These are phyloP conservation scores for Hipposideros armiger DNA, from an alignment of 2,113 vertebrate genomes.

Conservation along the genomic window DNA sequence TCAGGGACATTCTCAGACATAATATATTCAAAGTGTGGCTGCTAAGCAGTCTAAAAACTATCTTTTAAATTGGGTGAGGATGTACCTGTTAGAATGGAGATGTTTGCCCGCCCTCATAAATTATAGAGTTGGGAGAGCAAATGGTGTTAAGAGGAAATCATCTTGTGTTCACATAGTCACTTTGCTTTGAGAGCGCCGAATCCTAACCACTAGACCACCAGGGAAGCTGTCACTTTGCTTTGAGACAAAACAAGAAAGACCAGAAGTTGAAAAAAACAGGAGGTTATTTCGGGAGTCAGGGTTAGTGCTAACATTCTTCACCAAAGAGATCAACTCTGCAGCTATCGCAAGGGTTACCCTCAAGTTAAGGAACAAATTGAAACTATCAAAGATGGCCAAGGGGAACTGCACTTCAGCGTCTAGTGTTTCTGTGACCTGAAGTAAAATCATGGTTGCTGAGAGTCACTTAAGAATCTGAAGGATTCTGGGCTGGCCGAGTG, in stretches of 20 bases:
- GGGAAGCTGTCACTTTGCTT: neutral
- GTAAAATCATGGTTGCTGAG: constrained; percentile 18
- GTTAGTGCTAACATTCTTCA: neutral
- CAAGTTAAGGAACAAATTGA: neutral
- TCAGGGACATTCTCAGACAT: neutral
- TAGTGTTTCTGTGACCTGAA: neutral
- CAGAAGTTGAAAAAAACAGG: neutral
- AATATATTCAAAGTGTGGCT: neutral
- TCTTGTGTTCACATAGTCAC: neutral
- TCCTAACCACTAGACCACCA: too few species aligned
- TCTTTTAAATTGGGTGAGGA: neutral
- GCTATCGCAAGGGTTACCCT: neutral
- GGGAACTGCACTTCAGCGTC: neutral
- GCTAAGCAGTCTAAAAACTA: neutral
- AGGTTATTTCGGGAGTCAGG: neutral
- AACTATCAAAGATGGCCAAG: neutral
- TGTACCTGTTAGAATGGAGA: neutral
- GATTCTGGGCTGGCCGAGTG: neutral
- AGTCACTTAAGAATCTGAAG: neutral
- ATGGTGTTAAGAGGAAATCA: neutral
- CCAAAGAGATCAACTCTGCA: neutral
- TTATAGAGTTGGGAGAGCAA: neutral
- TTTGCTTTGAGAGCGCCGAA: neutral
- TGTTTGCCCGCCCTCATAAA: neutral
- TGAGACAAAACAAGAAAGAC: constrained; percentile 51